Evolutionary conservation across 2,797 vertebrate genomes (phyloP).

Genomic region (Ispidina lecontei): DNA sequence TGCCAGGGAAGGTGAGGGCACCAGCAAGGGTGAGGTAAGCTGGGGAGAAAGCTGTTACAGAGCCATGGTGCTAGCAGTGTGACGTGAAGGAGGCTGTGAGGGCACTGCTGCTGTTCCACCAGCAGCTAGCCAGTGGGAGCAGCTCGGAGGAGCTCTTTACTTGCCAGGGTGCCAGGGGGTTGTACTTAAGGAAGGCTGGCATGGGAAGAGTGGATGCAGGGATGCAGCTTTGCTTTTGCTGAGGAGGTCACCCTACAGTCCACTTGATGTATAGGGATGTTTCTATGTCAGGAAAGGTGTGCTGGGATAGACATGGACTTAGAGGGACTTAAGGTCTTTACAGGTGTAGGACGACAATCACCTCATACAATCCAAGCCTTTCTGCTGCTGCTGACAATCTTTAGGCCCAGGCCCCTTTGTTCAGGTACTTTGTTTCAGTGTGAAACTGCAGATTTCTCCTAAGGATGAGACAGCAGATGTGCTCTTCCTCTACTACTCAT

Average conservation of each 20-base stretch:
- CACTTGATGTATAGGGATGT: not conserved
- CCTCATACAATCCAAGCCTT: not conserved
- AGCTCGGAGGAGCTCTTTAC: not conserved
- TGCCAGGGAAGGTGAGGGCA: not conserved
- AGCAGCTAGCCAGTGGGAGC: not conserved
- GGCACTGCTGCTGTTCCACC: not conserved
- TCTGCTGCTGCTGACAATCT: not conserved
- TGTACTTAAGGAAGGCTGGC: not conserved
- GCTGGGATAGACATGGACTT: not conserved
- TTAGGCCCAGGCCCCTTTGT: not conserved
- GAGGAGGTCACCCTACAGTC: not conserved
- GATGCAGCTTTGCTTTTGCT: not conserved
- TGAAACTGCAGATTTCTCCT: not conserved
- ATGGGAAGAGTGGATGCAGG: not conserved
- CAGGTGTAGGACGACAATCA: not conserved
- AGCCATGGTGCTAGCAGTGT: not conserved
- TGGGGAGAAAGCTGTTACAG: not conserved
- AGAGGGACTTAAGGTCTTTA: not conserved
- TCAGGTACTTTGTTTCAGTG: not conserved
- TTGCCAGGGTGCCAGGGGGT: not conserved
- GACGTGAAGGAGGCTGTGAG: fast-evolving
- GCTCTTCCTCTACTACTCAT: not conserved
- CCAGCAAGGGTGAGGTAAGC: not conserved
- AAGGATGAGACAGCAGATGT: not conserved
- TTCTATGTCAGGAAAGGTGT: not conserved